Conservation (phyloP, 2,888 invertebrate genomes). For the Oscheius sp. region DNA sequence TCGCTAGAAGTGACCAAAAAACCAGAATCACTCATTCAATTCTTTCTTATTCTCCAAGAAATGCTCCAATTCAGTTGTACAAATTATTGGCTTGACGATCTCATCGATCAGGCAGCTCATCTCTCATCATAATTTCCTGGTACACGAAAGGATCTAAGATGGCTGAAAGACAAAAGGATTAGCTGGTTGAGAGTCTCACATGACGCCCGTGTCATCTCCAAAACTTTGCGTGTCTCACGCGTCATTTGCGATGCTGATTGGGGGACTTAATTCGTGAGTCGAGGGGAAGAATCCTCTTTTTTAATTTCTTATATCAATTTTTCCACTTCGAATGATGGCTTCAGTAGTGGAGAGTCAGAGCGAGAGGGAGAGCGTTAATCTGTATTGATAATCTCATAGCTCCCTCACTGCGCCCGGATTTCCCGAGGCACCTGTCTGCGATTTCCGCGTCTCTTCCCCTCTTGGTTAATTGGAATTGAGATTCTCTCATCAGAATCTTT, state of each 20-base stretch:
- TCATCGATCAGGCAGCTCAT: no score
- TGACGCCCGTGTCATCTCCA: neutral
- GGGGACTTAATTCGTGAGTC: no score
- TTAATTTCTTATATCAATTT: neutral
- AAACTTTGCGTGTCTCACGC: neutral
- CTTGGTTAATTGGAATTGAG: no score
- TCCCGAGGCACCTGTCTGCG: constrained; percentile 3
- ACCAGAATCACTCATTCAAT: no score
- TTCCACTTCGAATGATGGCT: neutral
- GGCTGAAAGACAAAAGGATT: no score
- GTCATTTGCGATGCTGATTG: constrained; percentile 12
- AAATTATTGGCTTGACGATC: no score
- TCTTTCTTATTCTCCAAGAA: no score
- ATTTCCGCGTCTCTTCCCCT: constrained; percentile 13
- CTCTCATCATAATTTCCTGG: no score
- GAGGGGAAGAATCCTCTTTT: neutral
- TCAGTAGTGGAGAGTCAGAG: neutral
- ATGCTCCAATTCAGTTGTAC: no score
- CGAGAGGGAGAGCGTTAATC: constrained; percentile 4
- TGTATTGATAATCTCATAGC: constrained; percentile 20
- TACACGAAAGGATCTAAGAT: no score
- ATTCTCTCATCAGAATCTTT: neutral
- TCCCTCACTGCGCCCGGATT: neutral
- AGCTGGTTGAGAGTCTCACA: no score
- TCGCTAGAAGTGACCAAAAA: no score